A percentile compares a stretch with the other conserved stretches of the same genome.
phyloP scores from a whole-genome alignment of 2,113 vertebrate species.

The Pseudopipra pipra region DNA sequence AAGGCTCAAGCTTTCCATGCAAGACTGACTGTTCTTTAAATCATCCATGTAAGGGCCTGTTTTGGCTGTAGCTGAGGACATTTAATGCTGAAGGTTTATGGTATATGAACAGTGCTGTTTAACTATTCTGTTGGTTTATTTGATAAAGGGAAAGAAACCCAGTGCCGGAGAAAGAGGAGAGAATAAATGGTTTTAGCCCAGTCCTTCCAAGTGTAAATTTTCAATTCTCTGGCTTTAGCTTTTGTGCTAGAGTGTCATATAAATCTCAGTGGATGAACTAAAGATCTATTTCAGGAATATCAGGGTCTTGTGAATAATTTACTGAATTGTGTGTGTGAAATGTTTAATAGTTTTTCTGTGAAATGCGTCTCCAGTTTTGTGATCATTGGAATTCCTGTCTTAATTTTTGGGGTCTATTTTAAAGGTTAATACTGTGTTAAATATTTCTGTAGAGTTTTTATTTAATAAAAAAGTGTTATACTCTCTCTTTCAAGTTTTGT shows the following conservation, averaged over 20 bases:
- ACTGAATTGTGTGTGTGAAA: not conserved
- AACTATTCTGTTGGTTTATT: not conserved
- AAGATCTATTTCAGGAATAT: not conserved
- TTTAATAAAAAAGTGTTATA: not conserved
- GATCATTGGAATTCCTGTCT: not conserved
- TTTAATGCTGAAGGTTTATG: not conserved
- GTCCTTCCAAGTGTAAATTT: not conserved
- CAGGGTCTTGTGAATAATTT: not conserved
- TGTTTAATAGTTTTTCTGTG: not conserved
- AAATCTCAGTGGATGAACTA: not conserved
- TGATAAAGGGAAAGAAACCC: not conserved
- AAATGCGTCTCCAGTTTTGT: not conserved
- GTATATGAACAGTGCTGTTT: not conserved
- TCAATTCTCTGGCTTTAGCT: not conserved
- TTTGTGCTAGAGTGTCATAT: not conserved
- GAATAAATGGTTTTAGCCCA: not conserved
- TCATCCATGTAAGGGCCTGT: not conserved
- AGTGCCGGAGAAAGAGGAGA: not conserved
- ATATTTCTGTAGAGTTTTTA: not conserved
- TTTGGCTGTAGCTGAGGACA: not conserved
- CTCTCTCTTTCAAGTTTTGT: not conserved
- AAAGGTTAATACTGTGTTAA: not conserved
- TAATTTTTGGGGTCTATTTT: not conserved
- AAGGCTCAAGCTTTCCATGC: not conserved
- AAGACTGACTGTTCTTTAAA: not conserved